phyloP scores from a whole-genome alignment of 64 coral and sea anemone genomes.

The Anthopleura sola region DNA sequence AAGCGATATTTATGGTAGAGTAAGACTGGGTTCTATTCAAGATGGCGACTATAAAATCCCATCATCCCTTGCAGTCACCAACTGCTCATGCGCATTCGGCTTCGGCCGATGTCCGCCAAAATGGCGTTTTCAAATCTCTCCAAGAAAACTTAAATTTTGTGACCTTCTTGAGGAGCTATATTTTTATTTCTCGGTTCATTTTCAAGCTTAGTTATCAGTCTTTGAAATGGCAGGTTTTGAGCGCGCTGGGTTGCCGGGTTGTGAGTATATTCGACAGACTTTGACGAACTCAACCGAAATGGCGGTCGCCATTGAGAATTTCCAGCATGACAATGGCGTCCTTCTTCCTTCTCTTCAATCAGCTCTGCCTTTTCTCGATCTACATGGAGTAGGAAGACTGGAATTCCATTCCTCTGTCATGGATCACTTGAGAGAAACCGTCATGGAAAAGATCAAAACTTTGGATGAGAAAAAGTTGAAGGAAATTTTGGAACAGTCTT shows the following conservation, averaged over 20 bases:
- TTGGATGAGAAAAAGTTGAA: conserved; percentile 68
- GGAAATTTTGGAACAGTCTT: conserved; percentile 72
- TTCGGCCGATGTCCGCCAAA: conserved; percentile 99
- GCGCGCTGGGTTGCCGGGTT: conserved; percentile 89
- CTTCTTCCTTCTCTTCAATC: conserved; percentile 91
- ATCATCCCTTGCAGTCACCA: conserved; percentile 55
- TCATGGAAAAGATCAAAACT: conserved; percentile 74
- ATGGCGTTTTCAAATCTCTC: conserved; percentile 74
- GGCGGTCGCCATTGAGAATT: conserved; percentile 76
- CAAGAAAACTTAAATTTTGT: conserved; percentile 18
- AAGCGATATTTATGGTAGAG: background rate
- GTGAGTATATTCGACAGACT: conserved; percentile 79
- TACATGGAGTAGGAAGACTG: conserved; percentile 79
- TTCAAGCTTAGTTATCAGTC: conserved; percentile 24
- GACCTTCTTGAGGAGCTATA: background rate
- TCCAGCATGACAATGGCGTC: conserved; percentile 97
- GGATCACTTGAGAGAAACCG: conserved; percentile 88
- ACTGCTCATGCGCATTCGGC: conserved; percentile 99
- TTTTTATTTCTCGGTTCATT: background rate
- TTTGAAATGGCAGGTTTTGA: conserved; percentile 94
- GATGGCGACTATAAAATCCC: conserved; percentile 94
- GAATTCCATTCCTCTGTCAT: conserved; percentile 92
- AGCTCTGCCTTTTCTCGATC: conserved; percentile 92
- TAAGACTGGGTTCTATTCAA: conserved; percentile 43
- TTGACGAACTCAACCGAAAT: conserved; percentile 60